Base-by-base conservation (phyloP, 1,140 invertebrate genomes). In the Zaprionus capensis region DNA sequence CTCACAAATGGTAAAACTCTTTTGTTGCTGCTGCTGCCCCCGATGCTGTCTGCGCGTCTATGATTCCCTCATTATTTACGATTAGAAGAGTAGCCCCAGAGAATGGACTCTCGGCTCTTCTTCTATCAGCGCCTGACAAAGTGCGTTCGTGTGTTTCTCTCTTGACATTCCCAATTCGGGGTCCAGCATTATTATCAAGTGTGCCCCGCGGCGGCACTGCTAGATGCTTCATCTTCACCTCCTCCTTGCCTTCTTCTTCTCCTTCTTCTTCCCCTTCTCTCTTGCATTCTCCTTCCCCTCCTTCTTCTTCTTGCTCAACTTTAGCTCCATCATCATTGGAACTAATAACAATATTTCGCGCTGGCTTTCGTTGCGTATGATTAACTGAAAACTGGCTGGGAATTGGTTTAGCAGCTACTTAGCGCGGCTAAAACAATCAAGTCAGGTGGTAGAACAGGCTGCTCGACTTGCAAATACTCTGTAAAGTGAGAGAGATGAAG, bases 281-380 rank as follows among this genome's bases (percentile, higher is more conserved):
- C 14, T 46, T 51, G 0, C 0, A 11, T 55, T 34, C 31, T 34
- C 9, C 12, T 14, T 24, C 11, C 1, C 24, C 51, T 0, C 3
- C 38, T 12, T 4, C 62, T 31, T 31, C 31, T 11, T 31, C 31
- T 34, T 51, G 20, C 17, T 2, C 14, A 64, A n/a, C 53, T 12
- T 44, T 15, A 57, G 3, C 17, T 14, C n/a, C 26, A 53, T 24
- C 11, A 62, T 57, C n/a, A 49, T 67, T 17, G 36, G n/a, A n/a
- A 31, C 26, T 78, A 68, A 90, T 90, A 90, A 82, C 69, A 86
- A 85, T 85, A 85, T 86, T 85, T 84, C 55, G 76, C 55, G 68
- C 71, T 74, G 79, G 72, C 82, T 86, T 86, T 86, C 76, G 82
- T 76, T 67, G 53, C 56, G 66, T 28, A 78, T 88, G 73, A 87